Evolutionary conservation across 2,888 invertebrate genomes (phyloP).

Genomic region (Eudasyphora cyanicolor): DNA sequence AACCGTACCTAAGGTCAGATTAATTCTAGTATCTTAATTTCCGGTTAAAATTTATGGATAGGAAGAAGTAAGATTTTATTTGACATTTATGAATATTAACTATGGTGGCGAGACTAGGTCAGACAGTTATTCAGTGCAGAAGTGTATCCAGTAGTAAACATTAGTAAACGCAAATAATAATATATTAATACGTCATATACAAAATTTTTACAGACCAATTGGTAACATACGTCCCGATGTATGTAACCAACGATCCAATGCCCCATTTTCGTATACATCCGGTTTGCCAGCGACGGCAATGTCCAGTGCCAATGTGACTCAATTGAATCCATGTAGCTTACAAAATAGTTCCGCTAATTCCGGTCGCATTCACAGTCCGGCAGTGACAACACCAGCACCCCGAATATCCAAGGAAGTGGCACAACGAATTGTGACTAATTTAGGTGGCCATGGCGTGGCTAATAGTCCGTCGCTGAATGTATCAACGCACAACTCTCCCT

Average conservation of each 20-base stretch:
- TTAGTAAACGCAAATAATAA: too few species aligned
- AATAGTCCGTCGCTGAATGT: conserved; percentile 49
- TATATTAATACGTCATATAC: conserved; percentile 19
- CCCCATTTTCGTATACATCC: conserved; percentile 64
- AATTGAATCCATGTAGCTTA: conserved; percentile 52
- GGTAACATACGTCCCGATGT: conserved; percentile 80
- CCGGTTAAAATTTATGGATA: too few species aligned
- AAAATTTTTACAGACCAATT: conserved; percentile 79
- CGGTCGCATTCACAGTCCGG: conserved; percentile 76
- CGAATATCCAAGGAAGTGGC: conserved; percentile 79
- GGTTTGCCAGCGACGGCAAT: conserved; percentile 49
- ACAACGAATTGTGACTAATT: conserved; percentile 68
- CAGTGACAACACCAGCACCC: conserved; percentile 77
- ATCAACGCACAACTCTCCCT: conserved; percentile 42
- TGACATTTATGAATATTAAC: too few species aligned
- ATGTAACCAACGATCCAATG: conserved; percentile 71
- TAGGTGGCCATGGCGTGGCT: conserved; percentile 10
- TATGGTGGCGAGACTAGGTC: conserved; percentile 12
- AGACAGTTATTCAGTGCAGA: not conserved
- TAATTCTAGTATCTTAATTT: too few species aligned
- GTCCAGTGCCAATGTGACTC: conserved; percentile 66
- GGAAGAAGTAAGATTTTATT: too few species aligned
- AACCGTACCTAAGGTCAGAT: too few species aligned
- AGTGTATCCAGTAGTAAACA: not conserved
- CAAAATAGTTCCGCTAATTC: conserved; percentile 62